Percentiles rank a stretch among this genome's conserved stretches.
Evolutionary conservation across 2,797 vertebrate species (phyloP).

Genomic region (Heterohyrax brucei): DNA sequence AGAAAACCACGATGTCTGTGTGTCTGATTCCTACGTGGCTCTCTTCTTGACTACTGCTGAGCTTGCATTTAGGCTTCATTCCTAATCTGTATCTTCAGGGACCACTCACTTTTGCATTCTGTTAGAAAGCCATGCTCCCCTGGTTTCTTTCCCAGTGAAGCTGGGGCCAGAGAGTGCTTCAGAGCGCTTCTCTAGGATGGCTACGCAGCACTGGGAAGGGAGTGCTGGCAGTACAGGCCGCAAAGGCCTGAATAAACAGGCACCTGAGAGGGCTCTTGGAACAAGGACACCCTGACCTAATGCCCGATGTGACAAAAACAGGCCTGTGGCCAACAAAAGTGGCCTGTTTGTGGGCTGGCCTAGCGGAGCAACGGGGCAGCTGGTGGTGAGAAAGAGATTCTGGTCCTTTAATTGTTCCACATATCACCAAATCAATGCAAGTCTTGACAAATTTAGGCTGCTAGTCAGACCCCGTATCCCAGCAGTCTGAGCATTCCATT

Average conservation of each 20-base stretch:
- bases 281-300: background rate
- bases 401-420: background rate
- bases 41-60: background rate
- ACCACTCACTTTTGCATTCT: background rate
- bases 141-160: slow-evolving; percentile 28
- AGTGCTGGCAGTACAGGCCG: background rate
- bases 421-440: background rate
- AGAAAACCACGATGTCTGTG: background rate
- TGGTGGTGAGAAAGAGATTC: background rate
- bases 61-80: background rate
- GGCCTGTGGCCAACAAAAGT: background rate
- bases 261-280: background rate
- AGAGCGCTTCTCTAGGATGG: background rate
- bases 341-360: background rate
- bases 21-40: background rate
- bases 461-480: background rate
- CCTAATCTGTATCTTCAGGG: too few species aligned
- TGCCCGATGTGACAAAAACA: background rate
- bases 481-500: background rate
- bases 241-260: background rate
- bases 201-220: background rate
- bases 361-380: too few species aligned
- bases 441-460: background rate
- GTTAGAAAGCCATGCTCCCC: background rate
- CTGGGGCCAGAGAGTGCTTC: background rate